phyloP scores from a whole-genome alignment of 2,888 invertebrate genomes.

The Synanthedon formicaeformis region DNA sequence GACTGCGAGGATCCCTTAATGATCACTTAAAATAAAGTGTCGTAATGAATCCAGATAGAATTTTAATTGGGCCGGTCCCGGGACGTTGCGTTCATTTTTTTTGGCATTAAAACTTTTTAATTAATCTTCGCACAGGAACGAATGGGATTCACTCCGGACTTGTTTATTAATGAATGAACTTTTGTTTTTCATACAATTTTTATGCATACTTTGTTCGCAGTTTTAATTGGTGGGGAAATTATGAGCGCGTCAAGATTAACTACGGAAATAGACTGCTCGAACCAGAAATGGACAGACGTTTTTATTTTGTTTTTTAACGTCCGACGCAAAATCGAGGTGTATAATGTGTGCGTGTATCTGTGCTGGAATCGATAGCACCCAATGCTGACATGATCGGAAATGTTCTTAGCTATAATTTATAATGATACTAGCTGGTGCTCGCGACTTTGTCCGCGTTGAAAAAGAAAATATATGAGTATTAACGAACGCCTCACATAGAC shows the following conservation, averaged over 20 bases:
- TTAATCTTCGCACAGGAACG: conserved; percentile 48
- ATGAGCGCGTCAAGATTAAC: background rate
- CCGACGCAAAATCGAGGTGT: no score
- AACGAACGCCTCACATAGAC: no score
- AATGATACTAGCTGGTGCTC: no score
- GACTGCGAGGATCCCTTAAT: conserved; percentile 14
- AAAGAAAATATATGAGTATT: no score
- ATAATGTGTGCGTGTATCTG: no score
- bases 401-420: no score
- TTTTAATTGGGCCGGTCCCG: conserved; percentile 51
- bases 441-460: no score
- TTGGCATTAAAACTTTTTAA: conserved; percentile 34
- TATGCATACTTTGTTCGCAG: background rate
- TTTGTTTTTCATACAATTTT: background rate
- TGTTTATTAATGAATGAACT: background rate
- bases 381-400: no score
- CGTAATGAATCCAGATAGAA: conserved; percentile 54
- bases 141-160: conserved; percentile 4
- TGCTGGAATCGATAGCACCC: no score
- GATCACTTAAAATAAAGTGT: conserved; percentile 49
- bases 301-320: no score
- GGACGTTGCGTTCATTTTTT: conserved; percentile 16
- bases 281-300: no score
- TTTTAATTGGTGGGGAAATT: background rate
- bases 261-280: no score